These are phyloP conservation scores for Serripes groenlandicus DNA, from an alignment of 2,888 invertebrate species.

Conservation along the genomic window DNA sequence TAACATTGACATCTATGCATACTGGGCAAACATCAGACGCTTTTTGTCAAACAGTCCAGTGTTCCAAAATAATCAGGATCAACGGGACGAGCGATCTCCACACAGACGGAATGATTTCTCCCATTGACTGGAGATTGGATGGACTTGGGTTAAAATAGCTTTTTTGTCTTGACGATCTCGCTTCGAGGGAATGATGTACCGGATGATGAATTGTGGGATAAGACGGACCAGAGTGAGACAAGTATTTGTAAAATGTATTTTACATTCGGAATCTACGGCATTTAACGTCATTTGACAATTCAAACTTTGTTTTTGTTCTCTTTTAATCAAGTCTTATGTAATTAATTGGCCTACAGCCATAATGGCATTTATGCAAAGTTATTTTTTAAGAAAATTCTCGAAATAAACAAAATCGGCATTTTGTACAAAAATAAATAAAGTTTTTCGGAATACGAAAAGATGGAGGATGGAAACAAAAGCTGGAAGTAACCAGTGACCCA, in stretches of 20 bases:
- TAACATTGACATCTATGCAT: constrained; percentile 32
- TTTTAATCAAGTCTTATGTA: no score
- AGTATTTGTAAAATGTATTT: not conserved
- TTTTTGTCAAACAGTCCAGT: constrained; percentile 40
- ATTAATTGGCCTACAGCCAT: no score
- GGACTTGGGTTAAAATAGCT: not conserved
- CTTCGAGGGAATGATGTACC: constrained; percentile 6
- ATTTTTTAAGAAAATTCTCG: no score
- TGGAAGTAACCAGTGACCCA: no score
- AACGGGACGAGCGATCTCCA: not conserved
- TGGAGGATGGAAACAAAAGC: no score
- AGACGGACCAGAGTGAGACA: not conserved
- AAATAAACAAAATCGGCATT: no score
- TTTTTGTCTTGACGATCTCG: constrained; percentile 22
- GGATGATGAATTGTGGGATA: not conserved
- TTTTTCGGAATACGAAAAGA: no score
- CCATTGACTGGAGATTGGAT: constrained; percentile 4
- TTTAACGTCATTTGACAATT: no score
- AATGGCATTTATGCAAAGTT: no score
- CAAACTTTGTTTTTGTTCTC: no score
- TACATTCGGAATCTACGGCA: not conserved
- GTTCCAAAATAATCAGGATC: constrained; percentile 17
- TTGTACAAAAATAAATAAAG: no score
- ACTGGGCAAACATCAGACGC: constrained; percentile 27
- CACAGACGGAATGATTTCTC: constrained; percentile 9